These are phyloP conservation scores for Meganola albula DNA, from an alignment of 2,888 invertebrate genomes.

Conservation along the genomic window DNA sequence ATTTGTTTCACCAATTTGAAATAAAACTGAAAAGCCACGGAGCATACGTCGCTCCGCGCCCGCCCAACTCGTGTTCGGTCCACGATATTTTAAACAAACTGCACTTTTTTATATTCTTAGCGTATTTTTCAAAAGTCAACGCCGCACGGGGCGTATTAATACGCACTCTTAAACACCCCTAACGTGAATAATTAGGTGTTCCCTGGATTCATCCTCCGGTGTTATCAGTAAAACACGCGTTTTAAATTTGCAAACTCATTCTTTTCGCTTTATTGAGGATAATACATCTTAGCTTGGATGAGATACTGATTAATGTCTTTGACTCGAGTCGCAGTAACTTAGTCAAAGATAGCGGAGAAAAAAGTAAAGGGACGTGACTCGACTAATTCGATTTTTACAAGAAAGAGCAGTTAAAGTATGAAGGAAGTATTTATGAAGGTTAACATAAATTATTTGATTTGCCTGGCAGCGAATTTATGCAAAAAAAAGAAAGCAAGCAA, in stretches of 20 bases:
- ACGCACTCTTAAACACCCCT: constrained; percentile 69
- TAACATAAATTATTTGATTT: constrained; percentile 12
- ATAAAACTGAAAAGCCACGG: constrained; percentile 46
- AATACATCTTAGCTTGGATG: constrained; percentile 68
- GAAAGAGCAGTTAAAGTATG: constrained; percentile 23
- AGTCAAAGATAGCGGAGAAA: constrained; percentile 71
- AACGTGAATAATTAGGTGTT: constrained; percentile 77
- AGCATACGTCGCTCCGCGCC: constrained; percentile 36
- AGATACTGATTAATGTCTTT: constrained; percentile 73
- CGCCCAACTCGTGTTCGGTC: constrained; percentile 69
- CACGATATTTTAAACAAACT: constrained; percentile 61
- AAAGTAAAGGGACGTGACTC: constrained; percentile 74
- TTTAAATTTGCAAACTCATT: constrained; percentile 75
- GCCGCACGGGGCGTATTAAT: constrained; percentile 57
- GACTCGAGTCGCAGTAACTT: constrained; percentile 64
- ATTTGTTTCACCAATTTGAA: constrained; percentile 51
- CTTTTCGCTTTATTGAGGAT: constrained; percentile 74
- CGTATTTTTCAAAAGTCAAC: constrained; percentile 59
- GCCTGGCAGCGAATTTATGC: constrained; percentile 20
- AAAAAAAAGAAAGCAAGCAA: constrained; percentile 24
- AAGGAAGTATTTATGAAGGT: constrained; percentile 2
- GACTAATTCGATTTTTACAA: constrained; percentile 65
- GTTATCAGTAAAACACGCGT: constrained; percentile 73
- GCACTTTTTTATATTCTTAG: constrained; percentile 48
- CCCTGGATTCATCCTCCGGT: constrained; percentile 57